Base-by-base conservation (phyloP, 2,888 invertebrate species). In the Epinotia ramella region DNA sequence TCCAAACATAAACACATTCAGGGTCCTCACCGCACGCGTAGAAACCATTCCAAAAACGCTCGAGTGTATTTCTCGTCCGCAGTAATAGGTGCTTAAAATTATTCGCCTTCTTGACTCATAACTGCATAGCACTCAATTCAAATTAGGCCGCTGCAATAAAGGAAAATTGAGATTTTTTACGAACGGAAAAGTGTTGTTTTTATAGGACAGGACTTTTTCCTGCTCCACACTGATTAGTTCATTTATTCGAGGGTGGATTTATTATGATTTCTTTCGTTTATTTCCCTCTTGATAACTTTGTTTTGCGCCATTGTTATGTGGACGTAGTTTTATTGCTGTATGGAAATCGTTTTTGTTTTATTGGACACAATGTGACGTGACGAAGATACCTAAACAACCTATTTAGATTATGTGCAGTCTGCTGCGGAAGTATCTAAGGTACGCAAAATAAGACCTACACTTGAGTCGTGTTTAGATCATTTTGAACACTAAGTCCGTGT, bases 101-200 rank as follows among this genome's bases (percentile, higher is more conserved):
- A 92, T 92, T 87, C 92, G 88, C 91, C 91, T 92, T 89, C 91
- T 92, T 92, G 93, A 91, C 87, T 91, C 91, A 92, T 93, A 93
- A 94, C 94, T 92, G 93, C 93, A 94, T 89, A 88, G 88, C 91
- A 91, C 93, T 94, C 92, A 89, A 94, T 94, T 93, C 91, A 93
- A 94, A 94, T 94, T 94, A 94, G 92, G 86, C 87, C 83, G 84
- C 84, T 90, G 93, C 92, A 92, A 94, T 94, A 94, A 94, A 94
- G 88, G 90, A 88, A 91, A 93, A 94, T 93, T 93, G 93, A 93
- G 93, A 83, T 90, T 94, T 90, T 93, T 93, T 91, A 93, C 90
- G 89, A 89, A 89, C 87, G 84, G 88, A 87, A 85, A 90, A 91
- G 89, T 89, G 90, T 91, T 92, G 91, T 91, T 93, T 94, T 94